phyloP scores from a whole-genome alignment of 2,113 vertebrate species.

The Petroica traversi region DNA sequence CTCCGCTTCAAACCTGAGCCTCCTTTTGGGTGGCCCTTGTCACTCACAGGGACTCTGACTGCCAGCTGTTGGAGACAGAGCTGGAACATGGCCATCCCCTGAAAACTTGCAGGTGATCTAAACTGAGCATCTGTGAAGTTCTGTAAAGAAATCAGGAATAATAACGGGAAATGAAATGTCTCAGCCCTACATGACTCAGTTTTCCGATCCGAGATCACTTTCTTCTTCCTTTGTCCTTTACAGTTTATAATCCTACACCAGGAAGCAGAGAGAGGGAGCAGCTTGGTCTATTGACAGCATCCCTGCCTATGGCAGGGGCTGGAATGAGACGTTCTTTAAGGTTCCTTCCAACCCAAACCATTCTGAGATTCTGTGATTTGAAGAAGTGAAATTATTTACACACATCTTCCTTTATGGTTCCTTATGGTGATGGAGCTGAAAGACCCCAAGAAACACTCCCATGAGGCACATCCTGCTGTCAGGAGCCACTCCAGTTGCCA shows the following conservation, averaged over 20 bases:
- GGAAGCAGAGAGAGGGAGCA: neutral
- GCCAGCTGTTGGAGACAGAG: neutral
- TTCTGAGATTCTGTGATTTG: neutral
- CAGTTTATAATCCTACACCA: neutral
- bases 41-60: neutral
- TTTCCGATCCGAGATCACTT: neutral
- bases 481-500: neutral
- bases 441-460: neutral
- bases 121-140: neutral
- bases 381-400: neutral
- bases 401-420: neutral
- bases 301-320: neutral
- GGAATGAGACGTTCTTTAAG: neutral
- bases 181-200: neutral
- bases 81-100: neutral
- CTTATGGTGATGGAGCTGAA: neutral
- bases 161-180: neutral
- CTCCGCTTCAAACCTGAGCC: neutral
- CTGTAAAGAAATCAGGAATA: neutral
- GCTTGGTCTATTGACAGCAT: accelerated
- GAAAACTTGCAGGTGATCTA: slow-evolving; percentile 16
- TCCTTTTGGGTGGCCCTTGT: slow-evolving; percentile 20
- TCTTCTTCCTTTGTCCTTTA: neutral
- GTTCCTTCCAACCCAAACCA: neutral
- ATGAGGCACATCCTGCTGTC: accelerated